Conservation (phyloP, 2,113 vertebrate genomes). For the Cochlearius cochlearius region DNA sequence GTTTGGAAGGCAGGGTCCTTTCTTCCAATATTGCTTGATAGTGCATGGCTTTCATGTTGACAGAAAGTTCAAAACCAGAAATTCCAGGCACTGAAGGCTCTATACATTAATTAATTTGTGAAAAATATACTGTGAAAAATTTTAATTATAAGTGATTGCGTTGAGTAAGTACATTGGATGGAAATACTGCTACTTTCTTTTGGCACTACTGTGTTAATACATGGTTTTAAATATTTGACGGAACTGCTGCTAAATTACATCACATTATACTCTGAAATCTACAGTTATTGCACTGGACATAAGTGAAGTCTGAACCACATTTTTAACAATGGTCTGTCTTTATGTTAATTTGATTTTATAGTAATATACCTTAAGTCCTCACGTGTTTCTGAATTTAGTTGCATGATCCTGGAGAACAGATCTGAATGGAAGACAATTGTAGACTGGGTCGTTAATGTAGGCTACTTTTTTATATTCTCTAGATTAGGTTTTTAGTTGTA, state of each 20-base stretch:
- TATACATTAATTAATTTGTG: background rate
- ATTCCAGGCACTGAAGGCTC: background rate
- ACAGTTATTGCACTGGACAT: background rate
- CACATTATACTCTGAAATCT: background rate
- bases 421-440: background rate
- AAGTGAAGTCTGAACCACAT: background rate
- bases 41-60: background rate
- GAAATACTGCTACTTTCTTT: background rate
- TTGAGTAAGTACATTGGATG: background rate
- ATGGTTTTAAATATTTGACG: background rate
- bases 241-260: background rate
- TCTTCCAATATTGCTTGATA: background rate
- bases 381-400: background rate
- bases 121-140: background rate
- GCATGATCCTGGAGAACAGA: background rate
- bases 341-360: background rate
- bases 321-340: background rate
- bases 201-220: background rate
- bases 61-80: background rate
- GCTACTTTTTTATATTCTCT: background rate
- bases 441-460: background rate
- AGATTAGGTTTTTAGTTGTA: background rate
- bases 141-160: background rate
- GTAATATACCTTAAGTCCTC: background rate
- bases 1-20: background rate